phyloP scores from a whole-genome alignment of 2,888 invertebrate genomes.

The Lycaena phlaeas region DNA sequence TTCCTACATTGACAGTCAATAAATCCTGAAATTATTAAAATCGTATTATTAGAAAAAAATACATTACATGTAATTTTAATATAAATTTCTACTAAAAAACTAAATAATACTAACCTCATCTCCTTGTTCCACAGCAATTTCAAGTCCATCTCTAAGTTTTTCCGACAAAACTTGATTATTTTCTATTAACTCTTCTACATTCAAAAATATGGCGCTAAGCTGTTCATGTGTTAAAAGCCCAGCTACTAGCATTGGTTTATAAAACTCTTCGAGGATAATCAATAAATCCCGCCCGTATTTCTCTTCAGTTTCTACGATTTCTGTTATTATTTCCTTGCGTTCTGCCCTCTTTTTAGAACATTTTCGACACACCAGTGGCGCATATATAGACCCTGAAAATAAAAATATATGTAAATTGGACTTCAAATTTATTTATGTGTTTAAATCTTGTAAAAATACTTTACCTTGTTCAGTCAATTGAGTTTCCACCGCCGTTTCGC shows the following conservation, averaged over 20 bases:
- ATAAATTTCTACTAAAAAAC: background rate
- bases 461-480: slow-evolving; percentile 78
- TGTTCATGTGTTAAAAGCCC: slow-evolving; percentile 93
- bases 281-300: slow-evolving; percentile 94
- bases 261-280: slow-evolving; percentile 94
- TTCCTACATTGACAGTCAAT: slow-evolving; percentile 90
- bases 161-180: slow-evolving; percentile 90
- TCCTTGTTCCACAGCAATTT: slow-evolving; percentile 86
- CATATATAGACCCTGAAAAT: slow-evolving; percentile 77
- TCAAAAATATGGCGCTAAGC: slow-evolving; percentile 92
- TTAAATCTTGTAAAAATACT: slow-evolving; percentile 1
- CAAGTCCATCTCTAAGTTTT: slow-evolving; percentile 88
- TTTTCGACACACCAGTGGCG: slow-evolving; percentile 88
- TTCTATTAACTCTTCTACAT: slow-evolving; percentile 92
- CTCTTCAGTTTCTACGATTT: slow-evolving; percentile 96
- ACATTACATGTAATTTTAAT: background rate
- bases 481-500: slow-evolving; percentile 85
- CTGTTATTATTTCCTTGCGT: slow-evolving; percentile 93
- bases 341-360: slow-evolving; percentile 91
- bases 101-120: slow-evolving; percentile 78
- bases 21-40: slow-evolving; percentile 73
- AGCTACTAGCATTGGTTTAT: slow-evolving; percentile 93
- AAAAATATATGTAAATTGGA: background rate
- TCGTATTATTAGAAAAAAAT: background rate
- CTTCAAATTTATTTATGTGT: background rate